These are phyloP conservation scores for Mylabris sibirica DNA, from an alignment of 2,888 invertebrate genomes.

Conservation along the genomic window DNA sequence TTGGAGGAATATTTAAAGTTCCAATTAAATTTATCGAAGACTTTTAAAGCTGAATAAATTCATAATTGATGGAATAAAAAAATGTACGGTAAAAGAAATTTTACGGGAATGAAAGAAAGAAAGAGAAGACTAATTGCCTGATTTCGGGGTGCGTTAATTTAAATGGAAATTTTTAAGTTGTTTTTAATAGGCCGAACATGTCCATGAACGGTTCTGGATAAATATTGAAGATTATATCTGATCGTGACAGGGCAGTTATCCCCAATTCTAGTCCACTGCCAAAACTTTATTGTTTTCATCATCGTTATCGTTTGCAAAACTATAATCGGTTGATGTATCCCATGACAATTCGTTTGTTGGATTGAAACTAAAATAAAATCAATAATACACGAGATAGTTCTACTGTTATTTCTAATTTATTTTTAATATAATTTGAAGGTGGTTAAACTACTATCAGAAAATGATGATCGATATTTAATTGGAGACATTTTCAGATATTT, in stretches of 20 bases:
- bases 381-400: neutral
- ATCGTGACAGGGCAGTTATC: neutral
- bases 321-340: neutral
- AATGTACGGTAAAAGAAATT: neutral
- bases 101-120: neutral
- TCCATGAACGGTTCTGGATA: neutral
- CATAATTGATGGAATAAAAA: neutral
- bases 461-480: neutral
- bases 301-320: neutral
- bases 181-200: neutral
- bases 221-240: neutral
- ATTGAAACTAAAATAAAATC: neutral
- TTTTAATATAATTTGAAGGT: neutral
- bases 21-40: neutral
- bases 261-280: neutral
- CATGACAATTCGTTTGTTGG: neutral
- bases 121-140: neutral
- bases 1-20: neutral
- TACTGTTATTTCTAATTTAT: neutral
- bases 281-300: neutral
- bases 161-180: constrained; percentile 1
- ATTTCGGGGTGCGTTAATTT: neutral
- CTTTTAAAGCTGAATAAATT: neutral
- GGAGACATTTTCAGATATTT: neutral
- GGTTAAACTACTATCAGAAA: neutral